Evolutionary conservation across 2,888 invertebrate species (phyloP).

Genomic region (Adelphocoris suturalis): DNA sequence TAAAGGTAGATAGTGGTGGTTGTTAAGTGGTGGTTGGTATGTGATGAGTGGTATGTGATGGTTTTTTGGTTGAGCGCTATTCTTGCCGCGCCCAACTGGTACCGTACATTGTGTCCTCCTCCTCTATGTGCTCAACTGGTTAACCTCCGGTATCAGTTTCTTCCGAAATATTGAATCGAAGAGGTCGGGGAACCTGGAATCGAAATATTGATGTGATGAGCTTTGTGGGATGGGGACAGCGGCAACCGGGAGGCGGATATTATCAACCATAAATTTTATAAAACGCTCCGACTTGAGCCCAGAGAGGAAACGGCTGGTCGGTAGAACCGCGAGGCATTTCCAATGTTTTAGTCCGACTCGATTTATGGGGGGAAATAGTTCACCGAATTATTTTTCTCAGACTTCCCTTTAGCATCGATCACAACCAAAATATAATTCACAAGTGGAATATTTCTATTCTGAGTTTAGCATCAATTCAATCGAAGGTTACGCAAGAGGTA

Average conservation of each 20-base stretch:
- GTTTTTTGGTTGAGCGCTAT: too few species aligned
- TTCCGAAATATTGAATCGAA: conserved; percentile 5
- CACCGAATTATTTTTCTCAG: neutral
- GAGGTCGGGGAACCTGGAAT: neutral
- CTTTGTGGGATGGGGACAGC: neutral
- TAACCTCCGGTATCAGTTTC: neutral
- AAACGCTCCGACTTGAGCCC: neutral
- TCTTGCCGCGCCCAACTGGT: too few species aligned
- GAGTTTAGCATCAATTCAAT: too few species aligned
- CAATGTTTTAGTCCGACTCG: neutral
- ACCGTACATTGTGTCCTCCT: too few species aligned
- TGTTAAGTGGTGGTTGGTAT: too few species aligned
- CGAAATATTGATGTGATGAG: neutral
- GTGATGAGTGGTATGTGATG: too few species aligned
- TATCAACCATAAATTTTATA: conserved; percentile 32
- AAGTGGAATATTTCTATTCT: too few species aligned
- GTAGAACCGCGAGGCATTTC: neutral
- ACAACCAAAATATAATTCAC: neutral
- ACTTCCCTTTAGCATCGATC: neutral
- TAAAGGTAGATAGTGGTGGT: too few species aligned
- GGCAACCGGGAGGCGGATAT: neutral
- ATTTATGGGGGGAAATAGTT: conserved; percentile 5
- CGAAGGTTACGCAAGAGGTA: too few species aligned
- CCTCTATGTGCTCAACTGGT: neutral
- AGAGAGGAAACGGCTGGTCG: conserved; percentile 1